A percentile compares a stretch with the other conserved stretches of the same genome.
Evolutionary conservation across 2,113 vertebrate genomes (phyloP).

Genomic region (Coptodon rendalli): DNA sequence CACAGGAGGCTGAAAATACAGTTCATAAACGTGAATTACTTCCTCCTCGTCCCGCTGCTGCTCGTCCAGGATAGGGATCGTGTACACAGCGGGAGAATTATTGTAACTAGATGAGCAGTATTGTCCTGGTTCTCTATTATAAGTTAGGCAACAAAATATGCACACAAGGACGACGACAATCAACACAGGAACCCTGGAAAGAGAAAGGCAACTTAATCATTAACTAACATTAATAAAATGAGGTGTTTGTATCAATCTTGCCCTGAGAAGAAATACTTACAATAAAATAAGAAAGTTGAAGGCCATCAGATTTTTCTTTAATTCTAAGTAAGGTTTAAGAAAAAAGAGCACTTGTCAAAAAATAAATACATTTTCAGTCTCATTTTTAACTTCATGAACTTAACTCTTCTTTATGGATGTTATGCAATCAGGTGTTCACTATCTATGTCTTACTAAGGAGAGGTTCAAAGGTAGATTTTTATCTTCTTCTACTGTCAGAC

Average conservation of each 20-base stretch:
- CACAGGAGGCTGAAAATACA: not conserved
- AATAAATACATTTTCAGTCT: not conserved
- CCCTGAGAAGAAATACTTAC: not conserved
- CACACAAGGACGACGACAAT: not conserved
- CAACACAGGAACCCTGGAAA: not conserved
- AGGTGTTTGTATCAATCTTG: not conserved
- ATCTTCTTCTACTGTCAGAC: not conserved
- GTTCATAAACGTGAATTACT: not conserved
- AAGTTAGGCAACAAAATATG: not conserved
- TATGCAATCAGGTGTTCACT: not conserved
- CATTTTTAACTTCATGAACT: not conserved
- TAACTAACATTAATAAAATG: not conserved
- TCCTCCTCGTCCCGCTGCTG: not conserved
- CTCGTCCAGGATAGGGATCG: not conserved
- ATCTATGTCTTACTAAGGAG: not conserved
- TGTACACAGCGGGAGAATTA: not conserved
- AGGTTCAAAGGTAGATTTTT: not conserved
- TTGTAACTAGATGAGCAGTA: not conserved
- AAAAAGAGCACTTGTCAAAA: not conserved
- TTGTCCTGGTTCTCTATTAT: not conserved
- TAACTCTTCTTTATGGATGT: not conserved
- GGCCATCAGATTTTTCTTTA: not conserved
- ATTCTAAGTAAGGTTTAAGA: not conserved
- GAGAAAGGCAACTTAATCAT: not conserved
- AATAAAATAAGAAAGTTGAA: not conserved